A percentile compares a stretch with the other conserved stretches of the same genome.
Evolutionary conservation across 2,113 vertebrate species (phyloP).

Genomic region (Muntiacus muntjak): DNA sequence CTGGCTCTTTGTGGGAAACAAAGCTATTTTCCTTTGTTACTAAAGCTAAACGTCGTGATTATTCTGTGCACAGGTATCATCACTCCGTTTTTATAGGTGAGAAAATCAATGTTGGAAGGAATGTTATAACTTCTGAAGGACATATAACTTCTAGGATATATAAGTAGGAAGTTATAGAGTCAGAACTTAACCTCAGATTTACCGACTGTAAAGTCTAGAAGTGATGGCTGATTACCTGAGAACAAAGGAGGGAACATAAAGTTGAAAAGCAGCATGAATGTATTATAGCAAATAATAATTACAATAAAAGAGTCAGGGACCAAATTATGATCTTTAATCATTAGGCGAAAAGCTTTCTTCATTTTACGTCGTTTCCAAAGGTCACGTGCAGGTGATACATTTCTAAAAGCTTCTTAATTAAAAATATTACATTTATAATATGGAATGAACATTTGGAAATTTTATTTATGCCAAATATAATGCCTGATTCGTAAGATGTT

Average conservation of each 20-base stretch:
- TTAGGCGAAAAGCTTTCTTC: not conserved
- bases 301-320: not conserved
- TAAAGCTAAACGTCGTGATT: not conserved
- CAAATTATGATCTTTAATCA: not conserved
- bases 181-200: not conserved
- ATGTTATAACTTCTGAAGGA: not conserved
- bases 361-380: not conserved
- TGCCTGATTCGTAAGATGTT: not conserved
- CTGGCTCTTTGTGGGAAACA: not conserved
- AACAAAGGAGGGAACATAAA: not conserved
- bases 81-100: not conserved
- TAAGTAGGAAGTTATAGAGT: not conserved
- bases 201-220: not conserved
- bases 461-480: not conserved
- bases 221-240: not conserved
- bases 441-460: not conserved
- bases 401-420: not conserved
- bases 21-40: not conserved
- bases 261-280: not conserved
- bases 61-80: not conserved
- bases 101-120: not conserved
- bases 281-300: not conserved
- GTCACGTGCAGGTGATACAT: not conserved
- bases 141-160: not conserved
- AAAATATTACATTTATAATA: not conserved